A percentile compares a stretch with the other conserved stretches of the same genome.
phyloP scores from a whole-genome alignment of 1,140 invertebrate genomes.

The Temnothorax longispinosus region DNA sequence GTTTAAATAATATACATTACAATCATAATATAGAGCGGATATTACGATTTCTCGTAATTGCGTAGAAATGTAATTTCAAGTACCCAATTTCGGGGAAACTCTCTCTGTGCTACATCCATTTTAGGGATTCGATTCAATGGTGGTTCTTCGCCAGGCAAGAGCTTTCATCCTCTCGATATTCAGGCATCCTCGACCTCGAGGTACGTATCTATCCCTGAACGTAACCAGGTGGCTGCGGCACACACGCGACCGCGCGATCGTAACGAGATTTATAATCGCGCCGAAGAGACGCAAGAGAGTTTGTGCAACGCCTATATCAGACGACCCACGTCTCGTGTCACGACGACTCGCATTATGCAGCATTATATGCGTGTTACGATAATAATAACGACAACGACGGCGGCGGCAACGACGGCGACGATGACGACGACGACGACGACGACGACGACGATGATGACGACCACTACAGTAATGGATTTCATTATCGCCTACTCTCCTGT shows the following conservation, averaged over 20 bases:
- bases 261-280: constrained; percentile 74
- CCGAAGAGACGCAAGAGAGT: constrained; percentile 57
- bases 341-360: constrained; percentile 71
- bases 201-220: neutral
- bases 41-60: constrained; percentile 5
- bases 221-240: constrained; percentile 30
- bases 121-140: neutral
- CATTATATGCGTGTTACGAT: constrained; percentile 78
- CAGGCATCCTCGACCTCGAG: neutral
- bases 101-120: neutral
- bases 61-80: constrained; percentile 13
- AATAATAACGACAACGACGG: constrained; percentile 77
- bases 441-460: constrained; percentile 44
- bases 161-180: neutral
- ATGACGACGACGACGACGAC: neutral
- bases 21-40: neutral
- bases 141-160: neutral
- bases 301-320: constrained; percentile 66
- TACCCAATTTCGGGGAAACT: neutral
- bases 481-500: constrained; percentile 73
- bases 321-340: constrained; percentile 69
- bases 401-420: constrained; percentile 60
- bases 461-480: constrained; percentile 77
- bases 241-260: constrained; percentile 54
- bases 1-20: neutral